Evolutionary conservation across 2,797 vertebrate species (phyloP), one percentile per base, ranked within the genome.

Genomic region (Alcedo atthis): DNA sequence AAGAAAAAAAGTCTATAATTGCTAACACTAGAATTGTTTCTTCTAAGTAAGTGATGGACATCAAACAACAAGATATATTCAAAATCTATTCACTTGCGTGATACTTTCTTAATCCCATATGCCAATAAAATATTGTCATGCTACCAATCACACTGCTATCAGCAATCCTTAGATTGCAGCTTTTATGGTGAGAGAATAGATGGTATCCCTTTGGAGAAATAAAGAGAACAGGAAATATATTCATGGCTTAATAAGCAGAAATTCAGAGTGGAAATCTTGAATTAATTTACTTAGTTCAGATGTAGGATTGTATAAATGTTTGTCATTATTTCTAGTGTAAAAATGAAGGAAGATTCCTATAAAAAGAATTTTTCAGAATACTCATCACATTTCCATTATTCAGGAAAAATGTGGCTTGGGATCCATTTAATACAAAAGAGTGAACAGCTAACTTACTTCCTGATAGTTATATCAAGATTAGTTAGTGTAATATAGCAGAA

Each of bases 271-370:
- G 33, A 89, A 95, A 92, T 69, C 69, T 76, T 89, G 84, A 94
- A 93, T 94, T 95, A 93, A 92, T 94, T 94, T 93, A 45, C 66
- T 96, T 93, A 81, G 71, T 82, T 90, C 88, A 81, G 26, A 90
- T 85, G 40, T 90, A 85, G 62, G 33, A 91, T 71, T 84, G 53
- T 93, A 90, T 88, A 94, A 95, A 96, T 90, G 82, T 96, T 95
- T 96, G 68, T 78, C 76, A 78, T 93, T 92, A 86, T 90, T 94
- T 94, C 88, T 78, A 89, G 62, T 83, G 48, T 71, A 90, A 89
- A 93, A 96, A 92, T 59, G 66, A 94, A 89, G 67, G 81, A 86
- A 84, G 54, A 81, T 48, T 82, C 69, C 18, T 73, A 73, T 48
- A 87, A 93, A 74, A 40, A 87, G 64, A 75, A 81, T 91, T 88